Conservation (phyloP, 1,140 invertebrate species). For the Drosophila grimshawi region DNA sequence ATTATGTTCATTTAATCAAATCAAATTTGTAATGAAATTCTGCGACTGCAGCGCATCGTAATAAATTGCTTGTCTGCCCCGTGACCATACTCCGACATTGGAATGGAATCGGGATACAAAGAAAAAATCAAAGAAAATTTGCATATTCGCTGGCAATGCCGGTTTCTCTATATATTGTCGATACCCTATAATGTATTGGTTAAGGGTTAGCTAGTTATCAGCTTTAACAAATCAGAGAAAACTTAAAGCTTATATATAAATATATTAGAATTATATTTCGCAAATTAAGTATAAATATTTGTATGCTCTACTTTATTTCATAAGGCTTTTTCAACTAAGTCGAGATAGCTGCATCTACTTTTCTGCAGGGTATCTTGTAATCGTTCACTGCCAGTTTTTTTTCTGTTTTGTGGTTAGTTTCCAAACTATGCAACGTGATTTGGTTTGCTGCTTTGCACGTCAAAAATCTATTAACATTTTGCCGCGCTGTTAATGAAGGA, state of each 20-base stretch:
- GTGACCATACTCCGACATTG: not conserved
- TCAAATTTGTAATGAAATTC: constrained; percentile 74
- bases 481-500: constrained; percentile 60
- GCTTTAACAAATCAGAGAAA: no score
- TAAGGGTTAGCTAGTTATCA: no score
- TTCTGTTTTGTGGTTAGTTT: constrained; percentile 1
- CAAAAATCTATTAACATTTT: constrained; percentile 75
- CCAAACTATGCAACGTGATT: constrained; percentile 5
- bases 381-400: not conserved
- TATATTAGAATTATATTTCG: no score
- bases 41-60: constrained; percentile 48
- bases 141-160: constrained; percentile 55
- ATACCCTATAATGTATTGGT: not conserved
- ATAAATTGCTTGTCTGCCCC: constrained; percentile 43
- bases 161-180: constrained; percentile 22
- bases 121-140: constrained; percentile 49
- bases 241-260: no score
- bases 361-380: not conserved
- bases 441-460: constrained; percentile 27
- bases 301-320: no score
- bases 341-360: no score
- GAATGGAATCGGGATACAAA: not conserved
- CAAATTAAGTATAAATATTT: no score
- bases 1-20: constrained; percentile 75
- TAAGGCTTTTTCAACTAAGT: no score